phyloP scores from a whole-genome alignment of 2,113 vertebrate species.

The Mustela lutreola region DNA sequence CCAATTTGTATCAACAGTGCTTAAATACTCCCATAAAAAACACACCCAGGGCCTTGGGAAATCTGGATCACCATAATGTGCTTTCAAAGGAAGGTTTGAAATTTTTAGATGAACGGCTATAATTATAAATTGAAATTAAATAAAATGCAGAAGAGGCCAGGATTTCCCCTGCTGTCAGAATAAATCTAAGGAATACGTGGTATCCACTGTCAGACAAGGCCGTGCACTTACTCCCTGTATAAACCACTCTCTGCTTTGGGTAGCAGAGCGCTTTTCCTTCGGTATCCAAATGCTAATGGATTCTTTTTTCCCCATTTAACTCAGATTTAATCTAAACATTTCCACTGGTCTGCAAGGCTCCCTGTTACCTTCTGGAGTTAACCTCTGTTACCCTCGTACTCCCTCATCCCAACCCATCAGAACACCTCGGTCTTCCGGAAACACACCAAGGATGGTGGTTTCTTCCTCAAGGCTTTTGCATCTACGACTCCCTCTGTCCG shows the following conservation, averaged over 20 bases:
- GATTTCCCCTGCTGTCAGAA: neutral
- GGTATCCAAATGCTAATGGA: neutral
- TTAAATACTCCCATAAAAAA: neutral
- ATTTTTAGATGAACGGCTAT: neutral
- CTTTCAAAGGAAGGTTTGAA: neutral
- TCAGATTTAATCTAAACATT: neutral
- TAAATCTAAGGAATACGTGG: neutral
- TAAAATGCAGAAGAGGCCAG: neutral
- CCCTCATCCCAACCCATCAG: neutral
- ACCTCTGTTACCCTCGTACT: neutral
- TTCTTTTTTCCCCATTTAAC: neutral
- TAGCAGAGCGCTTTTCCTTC: neutral
- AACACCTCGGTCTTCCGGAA: neutral
- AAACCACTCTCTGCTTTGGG: neutral
- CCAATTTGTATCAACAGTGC: neutral
- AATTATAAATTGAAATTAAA: conserved; percentile 50
- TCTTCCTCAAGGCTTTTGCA: neutral
- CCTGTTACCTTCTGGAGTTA: neutral
- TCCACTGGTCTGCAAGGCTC: neutral
- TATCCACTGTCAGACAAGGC: neutral
- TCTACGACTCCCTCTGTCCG: neutral
- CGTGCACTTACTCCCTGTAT: neutral
- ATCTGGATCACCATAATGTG: neutral
- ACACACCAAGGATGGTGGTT: neutral
- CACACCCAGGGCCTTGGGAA: neutral